phyloP scores from a whole-genome alignment of 2,888 invertebrate species.

The Hemaris fuciformis region DNA sequence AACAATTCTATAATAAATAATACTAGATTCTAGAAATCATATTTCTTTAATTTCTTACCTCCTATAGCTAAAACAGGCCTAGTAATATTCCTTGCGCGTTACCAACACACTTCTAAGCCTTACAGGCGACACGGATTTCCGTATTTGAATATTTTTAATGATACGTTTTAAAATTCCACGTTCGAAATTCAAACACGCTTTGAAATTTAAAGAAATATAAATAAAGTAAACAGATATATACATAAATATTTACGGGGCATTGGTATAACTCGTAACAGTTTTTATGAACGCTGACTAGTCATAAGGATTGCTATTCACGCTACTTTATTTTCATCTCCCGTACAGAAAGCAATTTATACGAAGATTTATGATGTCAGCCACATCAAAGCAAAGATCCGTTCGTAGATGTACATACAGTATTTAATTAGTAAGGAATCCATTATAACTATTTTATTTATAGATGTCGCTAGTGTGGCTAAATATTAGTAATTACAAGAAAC shows the following conservation, averaged over 20 bases:
- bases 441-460: constrained; percentile 21
- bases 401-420: constrained; percentile 18
- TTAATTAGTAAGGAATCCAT: constrained; percentile 25
- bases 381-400: constrained; percentile 26
- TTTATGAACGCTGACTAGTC: neutral
- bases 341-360: constrained; percentile 11
- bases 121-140: no score
- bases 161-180: no score
- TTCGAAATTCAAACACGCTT: no score
- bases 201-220: neutral
- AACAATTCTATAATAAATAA: no score
- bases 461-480: neutral
- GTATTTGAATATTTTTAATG: no score
- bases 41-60: no score
- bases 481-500: neutral
- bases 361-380: constrained; percentile 10
- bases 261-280: neutral
- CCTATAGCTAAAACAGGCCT: no score
- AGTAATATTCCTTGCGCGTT: no score
- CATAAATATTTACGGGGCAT: neutral
- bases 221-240: neutral
- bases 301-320: neutral
- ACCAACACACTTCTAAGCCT: no score
- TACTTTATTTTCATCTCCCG: neutral
- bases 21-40: no score